Evolutionary conservation across 2,113 vertebrate species (phyloP), one percentile per base, ranked within the genome.

Genomic region (Rhombomys opimus): DNA sequence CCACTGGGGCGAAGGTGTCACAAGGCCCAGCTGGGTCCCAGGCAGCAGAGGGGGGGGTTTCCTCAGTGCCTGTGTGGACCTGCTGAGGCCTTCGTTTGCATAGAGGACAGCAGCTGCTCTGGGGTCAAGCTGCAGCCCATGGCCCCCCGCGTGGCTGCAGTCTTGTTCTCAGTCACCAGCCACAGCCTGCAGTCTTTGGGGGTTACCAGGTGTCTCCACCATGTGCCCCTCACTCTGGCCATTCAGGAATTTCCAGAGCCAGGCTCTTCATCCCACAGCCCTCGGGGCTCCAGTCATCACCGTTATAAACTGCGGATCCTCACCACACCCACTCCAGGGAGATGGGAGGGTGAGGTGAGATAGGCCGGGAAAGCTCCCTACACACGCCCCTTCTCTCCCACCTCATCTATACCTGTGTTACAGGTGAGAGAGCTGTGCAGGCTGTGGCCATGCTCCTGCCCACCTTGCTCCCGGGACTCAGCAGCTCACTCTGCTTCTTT

Each of bases 1-100:
- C 67, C 94, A 81, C 92, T 73, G 27, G 0, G 50, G 72, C 12
- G 14, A 81, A 90, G 94, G 68, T 92, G 93, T 97, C 97, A 96
- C 95, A 76, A 94, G 95, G 92, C 61, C 38, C 35, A 87, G 76
- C 52, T 68, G 63, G 87, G 87, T 57, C 88, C n/a, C 41, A 13
- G 32, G 89, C 54, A 72, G 59, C 46, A 15, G 61, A 95, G 93
- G 90, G 96, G 96, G 88, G 46, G 88, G 94, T 97, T 94, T 97
- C 67, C 11, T 65, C 3, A 12, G 25, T 3, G 12, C 15, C 5
- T 50, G 22, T 81, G 89, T 84, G 87, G 15, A 0, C 30, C 30
- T 20, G 30, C 68, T 30, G 14, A 84, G 87, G 63, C 67, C n/a
- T n/a, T 86, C 2, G 1, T 96, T 97, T 98, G 88, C 97, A 97